Evolutionary conservation across 1,140 invertebrate species (phyloP).

Genomic region (Glomeris maerens): DNA sequence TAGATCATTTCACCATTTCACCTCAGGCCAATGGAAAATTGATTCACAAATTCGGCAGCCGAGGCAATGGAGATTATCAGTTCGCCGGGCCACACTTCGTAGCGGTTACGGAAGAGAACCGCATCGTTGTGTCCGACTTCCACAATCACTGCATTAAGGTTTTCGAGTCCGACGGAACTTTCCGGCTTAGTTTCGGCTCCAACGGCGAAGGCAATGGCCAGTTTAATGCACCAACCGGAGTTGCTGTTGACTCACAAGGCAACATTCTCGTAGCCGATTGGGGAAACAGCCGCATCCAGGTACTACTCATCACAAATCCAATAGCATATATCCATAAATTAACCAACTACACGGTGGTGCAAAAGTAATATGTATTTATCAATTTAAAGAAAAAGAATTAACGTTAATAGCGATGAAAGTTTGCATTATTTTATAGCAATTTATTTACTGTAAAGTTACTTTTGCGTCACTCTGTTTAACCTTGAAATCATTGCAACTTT

Average conservation of each 20-base stretch:
- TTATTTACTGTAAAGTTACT: no score
- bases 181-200: conserved; percentile 38
- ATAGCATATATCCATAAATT: no score
- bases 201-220: conserved; percentile 41
- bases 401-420: no score
- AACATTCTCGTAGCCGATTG: conserved; percentile 44
- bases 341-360: no score
- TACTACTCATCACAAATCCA: no score
- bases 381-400: no score
- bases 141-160: conserved; percentile 45
- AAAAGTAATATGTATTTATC: no score
- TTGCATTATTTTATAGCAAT: no score
- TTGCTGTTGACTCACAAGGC: conserved; percentile 38
- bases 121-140: conserved; percentile 42
- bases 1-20: no score
- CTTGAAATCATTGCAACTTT: no score
- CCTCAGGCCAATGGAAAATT: conserved; percentile 37
- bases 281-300: conserved; percentile 44
- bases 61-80: conserved; percentile 32
- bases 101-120: conserved; percentile 36
- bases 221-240: conserved; percentile 43
- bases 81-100: conserved; percentile 46
- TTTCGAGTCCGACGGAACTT: conserved; percentile 38
- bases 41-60: conserved; percentile 29
- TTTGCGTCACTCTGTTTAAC: no score